phyloP scores from a whole-genome alignment of 2,888 invertebrate genomes.

The Diplolepis rosae region DNA sequence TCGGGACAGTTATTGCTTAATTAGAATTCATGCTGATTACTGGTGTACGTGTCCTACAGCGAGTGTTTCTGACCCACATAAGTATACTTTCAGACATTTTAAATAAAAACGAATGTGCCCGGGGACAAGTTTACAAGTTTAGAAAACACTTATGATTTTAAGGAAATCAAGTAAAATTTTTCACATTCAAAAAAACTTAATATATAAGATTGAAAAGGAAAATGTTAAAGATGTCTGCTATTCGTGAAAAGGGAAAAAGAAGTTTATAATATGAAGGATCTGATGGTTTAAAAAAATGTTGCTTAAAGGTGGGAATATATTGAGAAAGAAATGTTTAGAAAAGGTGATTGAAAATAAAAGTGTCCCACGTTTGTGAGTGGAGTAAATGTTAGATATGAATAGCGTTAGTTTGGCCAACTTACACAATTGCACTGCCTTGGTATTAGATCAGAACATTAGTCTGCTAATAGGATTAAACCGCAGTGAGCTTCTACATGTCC shows the following conservation, averaged over 20 bases:
- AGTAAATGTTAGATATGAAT: slow-evolving; percentile 50
- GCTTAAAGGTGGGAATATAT: not conserved
- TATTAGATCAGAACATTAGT: slow-evolving; percentile 53
- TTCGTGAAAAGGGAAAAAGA: not conserved
- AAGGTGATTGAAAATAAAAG: not conserved
- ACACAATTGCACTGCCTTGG: slow-evolving; percentile 59
- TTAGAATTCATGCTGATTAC: slow-evolving; percentile 16
- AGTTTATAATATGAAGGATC: too few species aligned
- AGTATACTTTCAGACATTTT: not conserved
- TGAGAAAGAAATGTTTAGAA: not conserved
- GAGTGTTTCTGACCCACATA: not conserved
- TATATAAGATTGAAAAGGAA: not conserved
- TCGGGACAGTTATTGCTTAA: not conserved
- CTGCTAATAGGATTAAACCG: slow-evolving; percentile 52
- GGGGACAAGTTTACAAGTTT: not conserved
- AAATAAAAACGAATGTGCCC: slow-evolving; percentile 1
- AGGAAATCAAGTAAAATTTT: slow-evolving; percentile 1
- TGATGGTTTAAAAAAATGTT: not conserved
- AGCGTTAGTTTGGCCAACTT: slow-evolving; percentile 46
- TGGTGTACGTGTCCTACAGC: not conserved
- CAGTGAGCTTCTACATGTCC: slow-evolving; percentile 50
- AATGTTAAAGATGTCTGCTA: not conserved
- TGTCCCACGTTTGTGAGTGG: not conserved
- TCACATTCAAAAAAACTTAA: not conserved
- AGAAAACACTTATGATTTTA: slow-evolving; percentile 12